Percentiles rank a stretch among this genome's conserved stretches.
Conservation (phyloP, 1,140 invertebrate species). For the Protaetia brevitarsis region DNA sequence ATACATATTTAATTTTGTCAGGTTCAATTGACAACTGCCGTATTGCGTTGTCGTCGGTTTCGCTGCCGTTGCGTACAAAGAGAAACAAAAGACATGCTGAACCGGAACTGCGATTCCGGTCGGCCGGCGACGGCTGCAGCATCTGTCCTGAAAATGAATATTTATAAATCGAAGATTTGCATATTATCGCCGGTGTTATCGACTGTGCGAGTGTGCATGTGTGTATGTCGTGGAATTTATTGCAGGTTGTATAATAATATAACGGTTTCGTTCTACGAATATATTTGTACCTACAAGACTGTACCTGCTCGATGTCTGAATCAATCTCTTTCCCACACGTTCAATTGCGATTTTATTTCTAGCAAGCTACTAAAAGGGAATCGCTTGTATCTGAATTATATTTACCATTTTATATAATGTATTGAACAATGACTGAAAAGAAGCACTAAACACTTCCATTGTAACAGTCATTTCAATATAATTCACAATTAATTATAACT, state of each 20-base stretch:
- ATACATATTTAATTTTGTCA: conserved; percentile 38
- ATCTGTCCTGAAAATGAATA: conserved; percentile 46
- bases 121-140: conserved; percentile 38
- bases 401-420: no score
- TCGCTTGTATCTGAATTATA: no score
- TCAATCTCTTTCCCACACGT: neutral
- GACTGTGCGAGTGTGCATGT: neutral
- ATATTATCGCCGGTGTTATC: conserved; percentile 40
- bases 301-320: neutral
- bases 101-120: conserved; percentile 46
- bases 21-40: conserved; percentile 37
- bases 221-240: conserved; percentile 41
- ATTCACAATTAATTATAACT: no score
- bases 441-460: no score
- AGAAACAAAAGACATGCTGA: conserved; percentile 39
- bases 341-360: no score
- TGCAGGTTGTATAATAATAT: conserved; percentile 40
- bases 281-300: neutral
- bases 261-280: conserved; percentile 31
- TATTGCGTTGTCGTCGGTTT: conserved; percentile 32
- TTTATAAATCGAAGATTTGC: conserved; percentile 44
- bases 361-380: no score
- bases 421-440: no score
- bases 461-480: no score
- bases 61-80: conserved; percentile 18